Evolutionary conservation across 1,140 invertebrate species (phyloP).

Genomic region (Lepidurus apus): DNA sequence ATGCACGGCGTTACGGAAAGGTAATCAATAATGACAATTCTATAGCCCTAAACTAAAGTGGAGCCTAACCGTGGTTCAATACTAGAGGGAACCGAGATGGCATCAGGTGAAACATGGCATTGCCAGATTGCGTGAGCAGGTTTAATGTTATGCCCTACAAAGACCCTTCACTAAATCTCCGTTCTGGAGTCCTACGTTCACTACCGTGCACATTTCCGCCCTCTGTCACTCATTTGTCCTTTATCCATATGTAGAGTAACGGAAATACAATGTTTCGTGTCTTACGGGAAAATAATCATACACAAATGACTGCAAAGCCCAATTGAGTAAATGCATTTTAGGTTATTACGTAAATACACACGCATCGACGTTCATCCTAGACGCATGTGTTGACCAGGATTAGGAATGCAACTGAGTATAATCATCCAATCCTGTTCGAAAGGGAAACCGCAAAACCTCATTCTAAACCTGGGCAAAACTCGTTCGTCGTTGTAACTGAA

Average conservation of each 20-base stretch:
- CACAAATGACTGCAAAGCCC: neutral
- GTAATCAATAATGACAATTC: neutral
- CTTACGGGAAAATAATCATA: neutral
- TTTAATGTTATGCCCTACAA: neutral
- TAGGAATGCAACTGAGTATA: too few relatives aligned
- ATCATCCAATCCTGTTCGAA: too few relatives aligned
- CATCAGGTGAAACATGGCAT: neutral
- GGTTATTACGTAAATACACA: too few relatives aligned
- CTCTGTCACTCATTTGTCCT: neutral
- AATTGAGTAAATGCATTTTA: neutral
- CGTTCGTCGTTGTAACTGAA: too few relatives aligned
- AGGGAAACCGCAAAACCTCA: too few relatives aligned
- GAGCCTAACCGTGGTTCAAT: neutral
- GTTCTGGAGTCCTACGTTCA: neutral
- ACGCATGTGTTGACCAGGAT: too few relatives aligned
- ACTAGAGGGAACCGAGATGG: neutral
- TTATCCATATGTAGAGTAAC: neutral
- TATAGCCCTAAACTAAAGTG: slow-evolving; percentile 10
- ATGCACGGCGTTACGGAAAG: too few relatives aligned
- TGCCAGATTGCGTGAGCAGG: neutral
- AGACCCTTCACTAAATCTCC: neutral
- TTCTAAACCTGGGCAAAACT: too few relatives aligned
- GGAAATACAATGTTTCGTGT: neutral
- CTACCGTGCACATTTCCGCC: neutral
- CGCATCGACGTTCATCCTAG: too few relatives aligned